Percentiles rank a stretch among this genome's conserved stretches.
Conservation (phyloP, 2,888 invertebrate species). For the Pilophorus perplexus region DNA sequence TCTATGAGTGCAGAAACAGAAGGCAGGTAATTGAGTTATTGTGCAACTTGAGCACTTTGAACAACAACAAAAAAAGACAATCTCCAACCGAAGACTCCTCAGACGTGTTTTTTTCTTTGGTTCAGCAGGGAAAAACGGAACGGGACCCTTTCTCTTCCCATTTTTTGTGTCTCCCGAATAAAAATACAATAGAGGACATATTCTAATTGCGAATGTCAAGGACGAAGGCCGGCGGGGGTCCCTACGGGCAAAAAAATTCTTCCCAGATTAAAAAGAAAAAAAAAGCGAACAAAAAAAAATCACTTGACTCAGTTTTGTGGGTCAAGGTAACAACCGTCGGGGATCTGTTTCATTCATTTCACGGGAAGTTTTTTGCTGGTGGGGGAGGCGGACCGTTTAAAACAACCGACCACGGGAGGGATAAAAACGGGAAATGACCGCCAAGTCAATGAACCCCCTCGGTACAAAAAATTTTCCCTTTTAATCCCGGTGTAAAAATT, state of each 20-base stretch:
- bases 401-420: not conserved
- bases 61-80: conserved; percentile 6
- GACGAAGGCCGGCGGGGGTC: not conserved
- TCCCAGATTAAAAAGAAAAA: too few relatives aligned
- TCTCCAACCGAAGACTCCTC: too few relatives aligned
- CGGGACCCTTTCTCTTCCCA: conserved; percentile 23
- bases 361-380: conserved; percentile 3
- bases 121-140: too few relatives aligned
- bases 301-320: too few relatives aligned
- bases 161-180: conserved; percentile 25
- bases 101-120: too few relatives aligned
- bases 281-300: too few relatives aligned
- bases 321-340: conserved; percentile 16
- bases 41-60: conserved; percentile 29
- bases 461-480: too few relatives aligned
- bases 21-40: conserved; percentile 30
- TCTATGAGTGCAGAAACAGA: too few relatives aligned
- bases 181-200: conserved; percentile 27
- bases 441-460: too few relatives aligned
- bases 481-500: too few relatives aligned
- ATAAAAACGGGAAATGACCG: not conserved
- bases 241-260: conserved; percentile 15
- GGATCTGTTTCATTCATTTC: conserved; percentile 25
- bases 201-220: conserved; percentile 38
- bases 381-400: not conserved